Evolutionary conservation across 1,140 invertebrate species (phyloP).

Genomic region (Rhopalosiphum maidis): DNA sequence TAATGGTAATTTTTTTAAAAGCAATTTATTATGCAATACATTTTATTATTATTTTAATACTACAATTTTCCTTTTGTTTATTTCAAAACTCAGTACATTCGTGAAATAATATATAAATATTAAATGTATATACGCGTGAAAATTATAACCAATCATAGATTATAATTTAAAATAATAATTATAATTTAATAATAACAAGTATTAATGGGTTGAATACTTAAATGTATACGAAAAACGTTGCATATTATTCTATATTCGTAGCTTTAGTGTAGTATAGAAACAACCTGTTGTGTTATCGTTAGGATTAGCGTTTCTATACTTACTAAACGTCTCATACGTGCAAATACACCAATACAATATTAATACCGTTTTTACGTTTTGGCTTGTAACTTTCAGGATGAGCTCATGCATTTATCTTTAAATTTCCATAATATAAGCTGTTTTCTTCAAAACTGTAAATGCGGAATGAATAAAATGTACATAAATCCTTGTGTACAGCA

Average conservation of each 20-base stretch:
- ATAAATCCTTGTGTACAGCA: too few species aligned
- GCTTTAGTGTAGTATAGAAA: not conserved
- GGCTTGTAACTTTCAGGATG: not conserved
- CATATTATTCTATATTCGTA: not conserved
- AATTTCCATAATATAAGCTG: too few species aligned
- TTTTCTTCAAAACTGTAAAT: too few species aligned
- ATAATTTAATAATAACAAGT: not conserved
- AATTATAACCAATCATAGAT: not conserved
- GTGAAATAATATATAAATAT: not conserved
- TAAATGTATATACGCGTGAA: not conserved
- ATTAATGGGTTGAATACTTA: not conserved
- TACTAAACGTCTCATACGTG: not conserved
- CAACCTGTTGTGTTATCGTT: not conserved
- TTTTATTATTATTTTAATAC: not conserved
- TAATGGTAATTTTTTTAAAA: not conserved
- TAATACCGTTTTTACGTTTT: not conserved
- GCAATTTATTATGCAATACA: not conserved
- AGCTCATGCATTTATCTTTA: not conserved
- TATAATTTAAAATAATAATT: too few species aligned
- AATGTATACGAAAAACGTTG: not conserved
- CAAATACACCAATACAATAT: not conserved
- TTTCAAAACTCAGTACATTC: not conserved
- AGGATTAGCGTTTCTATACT: not conserved
- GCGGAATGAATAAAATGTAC: too few species aligned
- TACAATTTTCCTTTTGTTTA: not conserved